Evolutionary conservation across 2,888 invertebrate species (phyloP), one percentile per base, ranked within the genome.

Genomic region (Agrochola lychnidis): DNA sequence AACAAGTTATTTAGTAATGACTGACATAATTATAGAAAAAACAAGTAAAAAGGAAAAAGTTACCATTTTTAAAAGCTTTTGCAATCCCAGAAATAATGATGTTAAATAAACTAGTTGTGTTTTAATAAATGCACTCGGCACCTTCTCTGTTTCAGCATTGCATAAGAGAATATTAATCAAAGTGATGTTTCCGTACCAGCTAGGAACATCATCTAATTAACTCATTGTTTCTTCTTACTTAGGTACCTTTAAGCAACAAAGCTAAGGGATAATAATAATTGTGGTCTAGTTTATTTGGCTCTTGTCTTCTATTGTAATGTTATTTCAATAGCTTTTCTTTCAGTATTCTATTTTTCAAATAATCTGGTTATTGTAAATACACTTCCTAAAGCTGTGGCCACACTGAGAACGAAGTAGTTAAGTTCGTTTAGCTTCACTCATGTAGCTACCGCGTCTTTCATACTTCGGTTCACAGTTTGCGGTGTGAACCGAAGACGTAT

Each of bases 181-280:
- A 70, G 69, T 66, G 9, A 36, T 12, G 64, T 82, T 42, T 66
- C 19, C 14, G 12, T 48, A 5, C 19, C 7, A 69, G 63, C 68
- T 69, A 36, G n/a, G 36, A 64, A 45, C 42, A 45, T 45, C 51
- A 66, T 81, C 12, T 69, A 79, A 79, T 70, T 80, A 79, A 25
- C 56, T 61, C 30, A 40, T 25, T 56, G 64, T 69, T 48, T 1
- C 19, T 48, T 66, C 9, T 36, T 63, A 57, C 40, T 69, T 25
- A 30, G 4, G 25, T 48, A 48, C 9, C 5, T 42, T 19, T n/a
- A 53, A 4, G 51, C 40, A 36, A 16, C n/a, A 42, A 42, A 36
- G 16, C n/a, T 53, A 59, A 78, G 6, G n/a, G 19, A 25, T 63
- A 74, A 59, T 45, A 68, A 51, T 36, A 68, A 36, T 30, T 57